Base-by-base conservation (phyloP, 30 jellyfish, hydroid and myxozoan genomes). In the Turritopsis rubra region DNA sequence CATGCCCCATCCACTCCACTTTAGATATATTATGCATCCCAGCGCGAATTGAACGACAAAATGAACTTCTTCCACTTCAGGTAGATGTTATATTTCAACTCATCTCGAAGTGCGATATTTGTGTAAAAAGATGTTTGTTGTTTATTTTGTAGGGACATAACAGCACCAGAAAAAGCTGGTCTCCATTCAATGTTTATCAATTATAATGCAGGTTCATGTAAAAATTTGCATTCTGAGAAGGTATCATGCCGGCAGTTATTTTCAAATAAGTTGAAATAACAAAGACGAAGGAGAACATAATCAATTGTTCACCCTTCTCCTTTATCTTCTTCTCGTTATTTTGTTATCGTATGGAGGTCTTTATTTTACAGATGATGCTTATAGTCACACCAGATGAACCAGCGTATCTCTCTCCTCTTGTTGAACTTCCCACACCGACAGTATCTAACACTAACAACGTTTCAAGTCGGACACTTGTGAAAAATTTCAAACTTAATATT, bases 121-220 rank as follows among this genome's bases (percentile, higher is more conserved):
- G 60, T 41, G 60, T n/a, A n/a, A n/a, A n/a, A 3, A 41, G 13
- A 13, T 41, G 5, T 19, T 9, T 27, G 31, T 27, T 68, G 16
- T 19, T 68, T 20, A 52, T 83, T 16, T 28, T 19, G 19, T 71
- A 88, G 96, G 54, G 89, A 88, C 29, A 23, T 88, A 1, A 60
- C 88, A 5, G 84, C 84, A 31, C 96, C 92, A 21, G 92, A 88
- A 65, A 80, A 28, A 21, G 68, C 79, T 7, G 96, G 96, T 23
- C 75, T 54, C 29, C 72, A 88, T 73, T 0, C 85, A 54, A 17
- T 83, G 52, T 30, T 79, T 20, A 75, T 83, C 30, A 85, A 75
- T 65, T 88, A 88, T 53, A 22, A 27, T 19, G 53, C 60, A 41
- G 13, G 60, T 41, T 41, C 13, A 13, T 41, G 9, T 13, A 41